Base-by-base conservation (phyloP, 2,888 invertebrate species). In the Synergus gifuensis region DNA sequence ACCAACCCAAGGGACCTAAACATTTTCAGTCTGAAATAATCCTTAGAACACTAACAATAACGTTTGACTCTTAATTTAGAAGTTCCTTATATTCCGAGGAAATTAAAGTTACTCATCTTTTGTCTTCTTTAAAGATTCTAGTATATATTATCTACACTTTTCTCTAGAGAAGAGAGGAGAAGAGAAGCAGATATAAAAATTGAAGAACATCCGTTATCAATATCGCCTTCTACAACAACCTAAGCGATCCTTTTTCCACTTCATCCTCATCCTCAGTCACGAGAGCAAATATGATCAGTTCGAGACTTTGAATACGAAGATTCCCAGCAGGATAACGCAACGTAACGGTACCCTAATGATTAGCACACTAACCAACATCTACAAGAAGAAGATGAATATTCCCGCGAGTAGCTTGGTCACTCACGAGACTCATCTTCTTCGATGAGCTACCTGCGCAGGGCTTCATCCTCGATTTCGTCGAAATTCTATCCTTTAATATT, bases 291-390 rank as follows among this genome's bases (percentile, higher is more conserved):
- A 28, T 69, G 16, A 69, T 69, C 28, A 22, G 42, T 67, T 22
- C 5, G 46, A 46, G 12, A 69, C 22, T 69, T 49, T 69, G 69
- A 49, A 69, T 69, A 49, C 46, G 49, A 49, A 69, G 69, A 69
- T 69, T 69, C 28, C 8, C 49, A 46, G 28, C 16, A 46, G 69
- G 69, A 69, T 69, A 69, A 69, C 69, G 14, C 69, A 49, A 16
- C 18, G n/a, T 69, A 69, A 69, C 69, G 69, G 69, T 69, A 46
- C 2, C 44, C 18, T 3, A 67, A 22, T 67, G 66, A 67, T 67
- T 67, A 67, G 66, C 66, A 67, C 66, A 67, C 66, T 67, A 44
- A 67, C 66, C 66, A 67, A 67, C 66, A 67, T 67, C 44, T 69
- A 46, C 28, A 14, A 46, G 69, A 46, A 46, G 46, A 14, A 49